phyloP scores from a whole-genome alignment of 2,888 invertebrate genomes.

The Leucozona laternaria region DNA sequence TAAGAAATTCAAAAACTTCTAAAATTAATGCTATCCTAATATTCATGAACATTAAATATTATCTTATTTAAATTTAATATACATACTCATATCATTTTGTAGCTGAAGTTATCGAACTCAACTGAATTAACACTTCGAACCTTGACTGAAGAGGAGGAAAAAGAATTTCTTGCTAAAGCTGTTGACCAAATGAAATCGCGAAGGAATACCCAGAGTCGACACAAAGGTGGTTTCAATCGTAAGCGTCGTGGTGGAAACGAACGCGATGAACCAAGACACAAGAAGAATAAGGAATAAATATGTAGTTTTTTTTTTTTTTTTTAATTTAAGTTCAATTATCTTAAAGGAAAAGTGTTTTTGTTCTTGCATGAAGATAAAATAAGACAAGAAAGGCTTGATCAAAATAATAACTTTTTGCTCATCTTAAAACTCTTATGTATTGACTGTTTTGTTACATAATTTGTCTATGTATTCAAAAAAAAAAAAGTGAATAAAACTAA shows the following conservation, averaged over 20 bases:
- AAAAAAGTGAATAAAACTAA: constrained; percentile 47
- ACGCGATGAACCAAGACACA: constrained; percentile 77
- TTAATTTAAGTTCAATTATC: constrained; percentile 14
- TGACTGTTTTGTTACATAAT: constrained; percentile 69
- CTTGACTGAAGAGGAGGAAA: constrained; percentile 90
- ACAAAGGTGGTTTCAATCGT: constrained; percentile 79
- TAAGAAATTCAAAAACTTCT: no score
- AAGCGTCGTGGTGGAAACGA: constrained; percentile 80
- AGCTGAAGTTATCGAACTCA: constrained; percentile 83
- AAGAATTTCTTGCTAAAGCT: constrained; percentile 87
- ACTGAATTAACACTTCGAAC: constrained; percentile 85
- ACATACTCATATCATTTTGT: no score
- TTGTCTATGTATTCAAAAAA: constrained; percentile 48
- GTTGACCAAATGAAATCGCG: constrained; percentile 86
- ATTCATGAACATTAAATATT: no score
- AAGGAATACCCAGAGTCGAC: constrained; percentile 84
- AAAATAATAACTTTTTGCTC: constrained; percentile 7
- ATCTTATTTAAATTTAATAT: no score
- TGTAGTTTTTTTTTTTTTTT: background rate
- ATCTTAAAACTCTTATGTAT: constrained; percentile 44
- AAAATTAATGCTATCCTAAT: no score
- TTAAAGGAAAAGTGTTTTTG: constrained; percentile 13
- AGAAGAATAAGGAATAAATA: constrained; percentile 69
- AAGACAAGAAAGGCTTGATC: constrained; percentile 4
- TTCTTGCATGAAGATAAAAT: constrained; percentile 23